Conservation (phyloP, 2,888 invertebrate species). For the Pseudolycoriella hygida region DNA sequence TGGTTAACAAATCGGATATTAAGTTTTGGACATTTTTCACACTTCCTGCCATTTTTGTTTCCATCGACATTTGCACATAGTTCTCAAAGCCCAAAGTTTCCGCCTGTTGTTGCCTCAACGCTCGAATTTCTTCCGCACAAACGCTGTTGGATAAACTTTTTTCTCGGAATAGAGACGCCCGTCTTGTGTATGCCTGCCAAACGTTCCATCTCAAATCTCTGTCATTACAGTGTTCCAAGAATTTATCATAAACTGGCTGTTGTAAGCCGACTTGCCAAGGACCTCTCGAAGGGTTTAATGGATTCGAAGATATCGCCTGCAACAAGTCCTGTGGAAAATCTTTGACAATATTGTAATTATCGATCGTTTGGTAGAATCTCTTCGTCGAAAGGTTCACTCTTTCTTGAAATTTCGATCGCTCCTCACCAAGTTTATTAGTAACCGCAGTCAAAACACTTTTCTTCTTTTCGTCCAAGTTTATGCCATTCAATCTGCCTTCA, state of each 20-base stretch:
- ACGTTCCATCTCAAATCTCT: slow-evolving; percentile 60
- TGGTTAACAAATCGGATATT: slow-evolving; percentile 44
- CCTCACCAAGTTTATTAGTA: slow-evolving; percentile 34
- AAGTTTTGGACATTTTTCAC: slow-evolving; percentile 56
- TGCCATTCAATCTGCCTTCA: slow-evolving; percentile 70
- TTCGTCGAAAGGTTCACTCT: slow-evolving; percentile 48
- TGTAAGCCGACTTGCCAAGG: slow-evolving; percentile 75
- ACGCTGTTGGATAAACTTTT: slow-evolving; percentile 50
- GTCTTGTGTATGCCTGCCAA: slow-evolving; percentile 61
- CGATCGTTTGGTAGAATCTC: slow-evolving; percentile 46
- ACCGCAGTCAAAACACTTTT: slow-evolving; percentile 36
- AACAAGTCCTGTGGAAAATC: slow-evolving; percentile 58
- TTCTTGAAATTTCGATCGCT: slow-evolving; percentile 42
- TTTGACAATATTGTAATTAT: slow-evolving; percentile 43
- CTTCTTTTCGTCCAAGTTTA: slow-evolving; percentile 41
- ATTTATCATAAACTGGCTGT: slow-evolving; percentile 49
- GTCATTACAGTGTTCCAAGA: slow-evolving; percentile 74
- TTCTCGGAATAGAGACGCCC: slow-evolving; percentile 48
- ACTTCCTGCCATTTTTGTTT: slow-evolving; percentile 74
- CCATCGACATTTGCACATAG: slow-evolving; percentile 77
- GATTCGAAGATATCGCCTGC: slow-evolving; percentile 44
- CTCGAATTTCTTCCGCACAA: slow-evolving; percentile 60
- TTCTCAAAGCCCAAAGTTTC: slow-evolving; percentile 58
- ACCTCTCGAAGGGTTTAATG: slow-evolving; percentile 41
- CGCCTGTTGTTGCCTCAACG: slow-evolving; percentile 49